Percentiles rank a stretch among this genome's conserved stretches.
Evolutionary conservation across 2,797 vertebrate species (phyloP).

Genomic region (Halcyon leucocephala): DNA sequence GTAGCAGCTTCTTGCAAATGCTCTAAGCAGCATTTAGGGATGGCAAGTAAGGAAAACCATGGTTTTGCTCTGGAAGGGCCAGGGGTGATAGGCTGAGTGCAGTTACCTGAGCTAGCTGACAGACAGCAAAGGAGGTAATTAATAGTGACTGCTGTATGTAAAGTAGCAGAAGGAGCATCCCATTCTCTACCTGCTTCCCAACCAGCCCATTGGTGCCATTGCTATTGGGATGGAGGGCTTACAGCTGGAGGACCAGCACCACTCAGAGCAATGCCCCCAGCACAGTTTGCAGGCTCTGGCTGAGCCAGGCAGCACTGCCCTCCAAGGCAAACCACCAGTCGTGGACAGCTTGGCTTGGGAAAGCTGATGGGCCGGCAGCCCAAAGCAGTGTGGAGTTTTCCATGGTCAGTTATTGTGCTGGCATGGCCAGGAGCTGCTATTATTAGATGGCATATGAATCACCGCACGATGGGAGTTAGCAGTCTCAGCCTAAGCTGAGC

Average conservation of each 20-base stretch:
- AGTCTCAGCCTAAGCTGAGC: background rate
- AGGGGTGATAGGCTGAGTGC: background rate
- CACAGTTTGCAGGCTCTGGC: background rate
- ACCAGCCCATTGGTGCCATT: accelerated
- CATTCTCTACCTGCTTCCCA: background rate
- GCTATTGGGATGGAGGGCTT: background rate
- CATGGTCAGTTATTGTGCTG: constrained; percentile 26
- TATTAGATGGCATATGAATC: constrained; percentile 49
- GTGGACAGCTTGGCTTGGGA: background rate
- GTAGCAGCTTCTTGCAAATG: background rate
- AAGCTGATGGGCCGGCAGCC: background rate
- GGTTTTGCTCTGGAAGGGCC: background rate
- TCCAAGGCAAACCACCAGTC: background rate
- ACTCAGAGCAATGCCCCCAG: background rate
- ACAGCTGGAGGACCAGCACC: accelerated
- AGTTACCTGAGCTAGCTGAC: background rate
- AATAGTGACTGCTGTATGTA: background rate
- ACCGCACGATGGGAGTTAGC: background rate
- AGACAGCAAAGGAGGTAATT: background rate
- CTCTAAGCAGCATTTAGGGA: background rate
- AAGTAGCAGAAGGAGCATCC: background rate
- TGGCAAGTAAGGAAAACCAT: background rate
- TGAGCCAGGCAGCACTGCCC: background rate
- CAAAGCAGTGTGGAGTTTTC: background rate
- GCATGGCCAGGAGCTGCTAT: constrained; percentile 6